phyloP scores from a whole-genome alignment of 2,113 vertebrate species.

The Lophura nycthemera region DNA sequence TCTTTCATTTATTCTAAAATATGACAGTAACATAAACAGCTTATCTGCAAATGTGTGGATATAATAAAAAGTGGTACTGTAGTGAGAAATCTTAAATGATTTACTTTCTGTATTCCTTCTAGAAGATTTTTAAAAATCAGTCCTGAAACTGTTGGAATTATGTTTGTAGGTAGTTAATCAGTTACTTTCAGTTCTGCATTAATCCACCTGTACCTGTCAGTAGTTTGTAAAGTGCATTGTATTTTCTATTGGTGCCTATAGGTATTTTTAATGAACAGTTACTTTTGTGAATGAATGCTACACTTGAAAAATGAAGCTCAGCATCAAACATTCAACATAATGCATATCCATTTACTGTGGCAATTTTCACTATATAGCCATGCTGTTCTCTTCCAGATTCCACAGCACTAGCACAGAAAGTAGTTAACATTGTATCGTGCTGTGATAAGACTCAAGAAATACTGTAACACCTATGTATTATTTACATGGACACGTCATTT shows the following conservation, averaged over 20 bases:
- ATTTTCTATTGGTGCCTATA: neutral
- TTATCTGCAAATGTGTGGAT: neutral
- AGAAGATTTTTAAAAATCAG: neutral
- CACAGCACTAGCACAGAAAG: neutral
- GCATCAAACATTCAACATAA: neutral
- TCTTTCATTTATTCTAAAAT: neutral
- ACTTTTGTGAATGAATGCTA: neutral
- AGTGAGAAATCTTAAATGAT: neutral
- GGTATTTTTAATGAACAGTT: neutral
- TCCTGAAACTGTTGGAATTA: neutral
- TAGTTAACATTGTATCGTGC: neutral
- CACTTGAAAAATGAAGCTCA: neutral
- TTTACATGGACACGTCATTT: neutral
- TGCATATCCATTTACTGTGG: neutral
- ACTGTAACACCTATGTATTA: neutral
- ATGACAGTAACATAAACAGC: neutral
- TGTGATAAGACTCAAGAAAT: neutral
- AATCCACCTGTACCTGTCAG: neutral
- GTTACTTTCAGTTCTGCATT: neutral
- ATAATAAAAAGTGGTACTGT: neutral
- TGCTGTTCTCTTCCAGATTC: neutral
- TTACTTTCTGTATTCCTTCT: neutral
- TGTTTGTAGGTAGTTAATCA: neutral
- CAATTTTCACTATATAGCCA: neutral
- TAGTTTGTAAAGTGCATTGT: neutral